Conservation (phyloP, 1,140 invertebrate species). For the Drosophila guanche region DNA sequence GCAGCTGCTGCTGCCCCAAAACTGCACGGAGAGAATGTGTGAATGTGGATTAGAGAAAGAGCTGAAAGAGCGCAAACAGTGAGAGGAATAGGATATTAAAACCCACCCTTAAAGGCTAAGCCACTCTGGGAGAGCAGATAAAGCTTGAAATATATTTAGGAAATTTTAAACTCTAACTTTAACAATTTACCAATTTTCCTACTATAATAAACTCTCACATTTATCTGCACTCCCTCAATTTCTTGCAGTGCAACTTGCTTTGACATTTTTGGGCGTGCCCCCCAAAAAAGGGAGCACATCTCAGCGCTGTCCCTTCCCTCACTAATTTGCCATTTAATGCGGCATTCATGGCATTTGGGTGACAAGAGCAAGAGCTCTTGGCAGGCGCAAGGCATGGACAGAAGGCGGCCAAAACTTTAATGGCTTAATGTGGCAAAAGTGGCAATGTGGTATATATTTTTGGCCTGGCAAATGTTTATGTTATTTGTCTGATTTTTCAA, state of each 20-base stretch:
- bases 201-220: no score
- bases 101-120: no score
- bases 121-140: no score
- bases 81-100: no score
- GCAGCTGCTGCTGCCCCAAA: constrained; percentile 26
- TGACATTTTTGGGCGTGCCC: constrained; percentile 68
- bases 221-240: neutral
- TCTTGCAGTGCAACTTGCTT: constrained; percentile 23
- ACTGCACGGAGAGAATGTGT: constrained; percentile 8
- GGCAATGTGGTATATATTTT: constrained; percentile 23
- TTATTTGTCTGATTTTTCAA: constrained; percentile 56
- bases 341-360: constrained; percentile 66
- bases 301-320: constrained; percentile 18
- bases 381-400: neutral
- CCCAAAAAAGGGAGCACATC: constrained; percentile 22
- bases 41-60: no score
- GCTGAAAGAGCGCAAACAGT: no score
- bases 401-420: constrained; percentile 57
- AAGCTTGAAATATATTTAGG: no score
- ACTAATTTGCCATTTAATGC: constrained; percentile 79
- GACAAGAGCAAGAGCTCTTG: constrained; percentile 61
- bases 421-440: constrained; percentile 69
- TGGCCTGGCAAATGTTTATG: constrained; percentile 13
- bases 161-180: no score
- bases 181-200: no score